A percentile compares a stretch with the other conserved stretches of the same genome.
Evolutionary conservation across 2,888 invertebrate species (phyloP).

Genomic region (Cheilosia pagana): DNA sequence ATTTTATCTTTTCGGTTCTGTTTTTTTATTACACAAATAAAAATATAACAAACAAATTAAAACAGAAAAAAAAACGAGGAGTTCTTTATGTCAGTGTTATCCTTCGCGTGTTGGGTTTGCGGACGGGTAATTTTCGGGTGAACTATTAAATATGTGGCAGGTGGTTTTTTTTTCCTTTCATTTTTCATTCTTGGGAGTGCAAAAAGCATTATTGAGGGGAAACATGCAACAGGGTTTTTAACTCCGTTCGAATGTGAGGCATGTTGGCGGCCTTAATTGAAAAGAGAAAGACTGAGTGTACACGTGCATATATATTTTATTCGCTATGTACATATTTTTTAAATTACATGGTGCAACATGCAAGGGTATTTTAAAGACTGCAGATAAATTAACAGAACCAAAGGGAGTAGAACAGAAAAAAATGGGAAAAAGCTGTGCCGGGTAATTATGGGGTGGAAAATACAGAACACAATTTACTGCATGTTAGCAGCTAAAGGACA

Average conservation of each 20-base stretch:
- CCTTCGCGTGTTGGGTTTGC: constrained; percentile 68
- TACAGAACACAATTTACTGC: constrained; percentile 60
- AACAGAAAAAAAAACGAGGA: not conserved
- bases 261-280: constrained; percentile 57
- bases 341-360: constrained; percentile 70
- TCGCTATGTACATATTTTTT: not conserved
- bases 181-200: constrained; percentile 33
- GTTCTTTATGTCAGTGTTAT: constrained; percentile 61
- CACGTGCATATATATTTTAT: constrained; percentile 24
- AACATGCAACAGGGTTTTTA: constrained; percentile 70
- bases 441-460: constrained; percentile 62
- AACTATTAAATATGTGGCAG: constrained; percentile 72
- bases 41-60: constrained; percentile 8
- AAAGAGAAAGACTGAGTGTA: constrained; percentile 35
- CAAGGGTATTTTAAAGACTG: constrained; percentile 70
- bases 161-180: constrained; percentile 42
- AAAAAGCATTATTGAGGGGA: constrained; percentile 66
- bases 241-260: constrained; percentile 30
- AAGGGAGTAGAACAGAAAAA: constrained; percentile 30
- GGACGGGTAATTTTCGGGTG: constrained; percentile 63
- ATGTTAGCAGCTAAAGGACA: constrained; percentile 65
- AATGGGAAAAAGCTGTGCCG: constrained; percentile 20
- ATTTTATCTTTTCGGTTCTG: constrained; percentile 3
- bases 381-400: constrained; percentile 70
- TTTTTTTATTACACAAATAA: constrained; percentile 28